Conservation (phyloP, 1,140 invertebrate species). For the Homarus americanus region DNA sequence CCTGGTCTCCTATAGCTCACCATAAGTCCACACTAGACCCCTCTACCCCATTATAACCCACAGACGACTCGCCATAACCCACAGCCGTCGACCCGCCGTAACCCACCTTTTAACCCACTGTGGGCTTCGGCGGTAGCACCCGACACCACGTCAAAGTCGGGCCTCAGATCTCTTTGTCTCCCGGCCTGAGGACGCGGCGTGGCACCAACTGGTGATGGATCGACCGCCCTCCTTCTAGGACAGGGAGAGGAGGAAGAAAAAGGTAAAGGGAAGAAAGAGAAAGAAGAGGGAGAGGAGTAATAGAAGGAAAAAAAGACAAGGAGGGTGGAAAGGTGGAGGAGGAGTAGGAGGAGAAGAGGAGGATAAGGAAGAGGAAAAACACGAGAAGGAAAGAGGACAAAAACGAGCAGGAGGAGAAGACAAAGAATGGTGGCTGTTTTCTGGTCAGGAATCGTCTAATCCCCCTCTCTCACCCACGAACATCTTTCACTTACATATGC, state of each 20-base stretch:
- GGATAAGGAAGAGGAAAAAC: neutral
- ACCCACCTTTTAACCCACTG: neutral
- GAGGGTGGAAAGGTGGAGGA: neutral
- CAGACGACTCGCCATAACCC: too few relatives aligned
- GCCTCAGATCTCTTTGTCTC: neutral
- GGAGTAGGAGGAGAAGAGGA: neutral
- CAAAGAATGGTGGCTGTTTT: too few relatives aligned
- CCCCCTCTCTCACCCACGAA: too few relatives aligned
- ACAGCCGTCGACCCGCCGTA: neutral
- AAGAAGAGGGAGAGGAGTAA: neutral
- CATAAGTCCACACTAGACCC: too few relatives aligned
- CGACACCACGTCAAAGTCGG: constrained; percentile 21
- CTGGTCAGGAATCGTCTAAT: too few relatives aligned
- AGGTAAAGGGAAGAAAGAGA: neutral
- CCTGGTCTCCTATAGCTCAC: neutral
- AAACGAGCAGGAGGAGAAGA: too few relatives aligned
- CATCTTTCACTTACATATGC: too few relatives aligned
- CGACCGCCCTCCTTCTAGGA: neutral
- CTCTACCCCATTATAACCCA: neutral
- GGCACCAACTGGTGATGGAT: neutral
- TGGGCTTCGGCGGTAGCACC: neutral
- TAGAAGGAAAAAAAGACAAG: too few relatives aligned
- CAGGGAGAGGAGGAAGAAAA: neutral
- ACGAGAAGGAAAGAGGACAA: neutral
- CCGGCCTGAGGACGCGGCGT: neutral